Evolutionary conservation across 2,888 invertebrate species (phyloP).

Genomic region (Trichacis sp.): DNA sequence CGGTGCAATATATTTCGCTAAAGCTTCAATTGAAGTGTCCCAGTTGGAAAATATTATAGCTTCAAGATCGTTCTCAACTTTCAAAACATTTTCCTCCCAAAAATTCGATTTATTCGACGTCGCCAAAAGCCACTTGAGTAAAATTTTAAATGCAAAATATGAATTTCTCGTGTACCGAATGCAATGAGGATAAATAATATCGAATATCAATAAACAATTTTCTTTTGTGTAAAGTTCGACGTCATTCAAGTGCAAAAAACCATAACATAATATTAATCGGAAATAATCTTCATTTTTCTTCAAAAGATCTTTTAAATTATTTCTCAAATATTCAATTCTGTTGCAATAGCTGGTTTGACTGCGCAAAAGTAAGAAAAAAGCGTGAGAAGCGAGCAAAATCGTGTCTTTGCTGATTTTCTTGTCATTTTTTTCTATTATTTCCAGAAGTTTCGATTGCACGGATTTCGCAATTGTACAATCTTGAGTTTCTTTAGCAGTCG

Average conservation of each 20-base stretch:
- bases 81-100: constrained; percentile 57
- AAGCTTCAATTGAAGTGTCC: constrained; percentile 74
- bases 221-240: constrained; percentile 35
- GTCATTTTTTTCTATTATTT: constrained; percentile 43
- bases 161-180: constrained; percentile 72
- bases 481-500: neutral
- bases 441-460: constrained; percentile 39
- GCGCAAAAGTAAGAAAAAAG: constrained; percentile 48
- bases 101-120: constrained; percentile 63
- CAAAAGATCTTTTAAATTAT: constrained; percentile 42
- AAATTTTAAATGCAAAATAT: constrained; percentile 71
- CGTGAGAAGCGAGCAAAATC: constrained; percentile 53
- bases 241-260: constrained; percentile 54
- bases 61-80: constrained; percentile 68
- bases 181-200: constrained; percentile 65
- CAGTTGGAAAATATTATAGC: constrained; percentile 74
- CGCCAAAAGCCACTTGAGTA: constrained; percentile 69
- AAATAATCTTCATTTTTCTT: constrained; percentile 49
- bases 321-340: constrained; percentile 21
- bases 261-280: constrained; percentile 52
- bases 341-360: constrained; percentile 1
- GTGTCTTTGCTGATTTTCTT: constrained; percentile 51
- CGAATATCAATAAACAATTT: constrained; percentile 61
- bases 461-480: constrained; percentile 18
- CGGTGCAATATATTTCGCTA: constrained; percentile 71